Evolutionary conservation across 1,140 invertebrate genomes (phyloP), one percentile per base, ranked within the genome.

Genomic region (Augochlora pura): DNA sequence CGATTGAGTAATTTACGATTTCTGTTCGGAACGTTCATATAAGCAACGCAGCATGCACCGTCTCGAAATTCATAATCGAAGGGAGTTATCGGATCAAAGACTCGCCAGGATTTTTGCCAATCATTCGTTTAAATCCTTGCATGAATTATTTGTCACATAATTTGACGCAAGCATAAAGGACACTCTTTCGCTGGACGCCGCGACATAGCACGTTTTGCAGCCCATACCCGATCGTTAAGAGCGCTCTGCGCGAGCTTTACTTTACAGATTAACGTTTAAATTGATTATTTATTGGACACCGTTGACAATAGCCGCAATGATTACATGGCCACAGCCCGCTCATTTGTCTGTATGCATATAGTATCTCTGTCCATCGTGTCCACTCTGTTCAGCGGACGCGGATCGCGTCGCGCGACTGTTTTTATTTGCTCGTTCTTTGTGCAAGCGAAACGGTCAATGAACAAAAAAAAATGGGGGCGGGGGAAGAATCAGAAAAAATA

Each of bases 211-310:
- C 8, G 66, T 21, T 21, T 54, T 46, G 16, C 16, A 39, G 46
- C 72, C n/a, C 64, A 16, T 2, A 4, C 2, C 32, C 32, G 69
- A 39, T 78, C 69, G 76, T 78, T 78, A 78, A 68, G 60, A 72
- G 54, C 71, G 71, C 39, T 25, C 74, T 54, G 66, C 77, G 71
- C 77, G 71, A 73, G 77, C 70, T 74, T 79, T 74, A 73, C 70
- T 73, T 79, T 73, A 71, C 64, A 72, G 79, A 84, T 84, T 77
- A 80, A 72, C 72, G 82, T 84, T 63, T 82, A 84, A 84, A 82
- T 72, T 71, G 57, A 79, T 81, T 84, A 86, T 86, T 84, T 84
- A 86, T 84, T 76, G 82, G 82, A 84, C 75, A 79, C 66, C 70
- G 67, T 77, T 82, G 77, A 86, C 82, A 84, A 82, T 86, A 68